These are phyloP conservation scores for Mixornis gularis DNA, from an alignment of 2,113 vertebrate genomes.

Conservation along the genomic window DNA sequence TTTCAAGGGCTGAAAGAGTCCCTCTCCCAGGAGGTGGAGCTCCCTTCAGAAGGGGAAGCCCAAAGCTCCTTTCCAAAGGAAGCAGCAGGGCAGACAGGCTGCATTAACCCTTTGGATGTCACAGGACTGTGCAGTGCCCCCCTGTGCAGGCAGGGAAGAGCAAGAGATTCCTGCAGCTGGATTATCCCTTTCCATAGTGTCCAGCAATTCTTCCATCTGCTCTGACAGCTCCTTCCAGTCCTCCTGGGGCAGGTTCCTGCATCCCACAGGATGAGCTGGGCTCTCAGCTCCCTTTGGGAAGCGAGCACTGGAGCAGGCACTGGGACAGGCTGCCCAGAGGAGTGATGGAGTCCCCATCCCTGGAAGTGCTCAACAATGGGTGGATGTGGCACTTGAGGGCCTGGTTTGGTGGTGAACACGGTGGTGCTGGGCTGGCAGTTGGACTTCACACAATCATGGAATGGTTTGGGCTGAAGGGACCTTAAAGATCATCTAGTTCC, in stretches of 20 bases:
- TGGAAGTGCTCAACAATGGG: fast-evolving
- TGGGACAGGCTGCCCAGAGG: not conserved
- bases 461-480: not conserved
- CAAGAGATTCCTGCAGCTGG: not conserved
- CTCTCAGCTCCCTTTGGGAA: not conserved
- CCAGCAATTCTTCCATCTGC: not conserved
- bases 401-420: fast-evolving
- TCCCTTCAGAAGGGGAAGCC: not conserved
- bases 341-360: not conserved
- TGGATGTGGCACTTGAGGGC: not conserved
- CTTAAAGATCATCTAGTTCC: too few species aligned
- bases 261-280: not conserved
- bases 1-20: not conserved
- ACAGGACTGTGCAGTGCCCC: not conserved
- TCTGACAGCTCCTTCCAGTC: not conserved
- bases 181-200: fast-evolving
- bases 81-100: not conserved
- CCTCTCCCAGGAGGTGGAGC: not conserved
- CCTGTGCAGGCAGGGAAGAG: not conserved
- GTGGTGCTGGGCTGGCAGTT: not conserved
- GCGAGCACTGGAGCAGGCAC: not conserved
- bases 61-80: not conserved
- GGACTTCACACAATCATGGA: not conserved
- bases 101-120: not conserved
- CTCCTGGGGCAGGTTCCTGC: not conserved